phyloP scores from a whole-genome alignment of 2,797 vertebrate species.

The Micromesistius poutassou region DNA sequence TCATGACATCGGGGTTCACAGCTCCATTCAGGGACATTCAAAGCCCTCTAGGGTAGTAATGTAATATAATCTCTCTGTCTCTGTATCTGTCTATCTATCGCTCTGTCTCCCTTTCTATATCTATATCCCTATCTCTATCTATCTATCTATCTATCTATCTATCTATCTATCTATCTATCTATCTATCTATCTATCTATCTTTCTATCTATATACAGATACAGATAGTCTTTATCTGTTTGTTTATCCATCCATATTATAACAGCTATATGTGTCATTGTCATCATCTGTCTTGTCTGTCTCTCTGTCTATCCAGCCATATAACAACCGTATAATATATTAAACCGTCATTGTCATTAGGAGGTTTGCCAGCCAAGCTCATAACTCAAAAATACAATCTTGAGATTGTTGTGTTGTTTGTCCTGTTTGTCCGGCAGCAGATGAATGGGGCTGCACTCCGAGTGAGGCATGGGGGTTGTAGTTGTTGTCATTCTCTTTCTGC shows the following conservation, averaged over 20 bases:
- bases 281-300: no score
- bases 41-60: neutral
- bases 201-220: neutral
- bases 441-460: neutral
- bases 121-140: no score
- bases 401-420: neutral
- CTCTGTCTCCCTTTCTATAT: neutral
- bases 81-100: no score
- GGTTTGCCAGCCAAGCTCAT: neutral
- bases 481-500: neutral
- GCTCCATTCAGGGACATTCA: neutral
- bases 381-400: neutral
- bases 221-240: no score
- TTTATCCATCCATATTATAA: no score
- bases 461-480: neutral
- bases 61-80: neutral
- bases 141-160: no score
- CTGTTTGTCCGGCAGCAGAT: neutral
- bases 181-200: neutral
- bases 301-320: neutral
- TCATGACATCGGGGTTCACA: neutral
- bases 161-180: neutral
- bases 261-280: no score
- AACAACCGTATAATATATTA: neutral
- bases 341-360: neutral